Base-by-base conservation (phyloP, 2,797 vertebrate genomes). In the Naso thynnoides region DNA sequence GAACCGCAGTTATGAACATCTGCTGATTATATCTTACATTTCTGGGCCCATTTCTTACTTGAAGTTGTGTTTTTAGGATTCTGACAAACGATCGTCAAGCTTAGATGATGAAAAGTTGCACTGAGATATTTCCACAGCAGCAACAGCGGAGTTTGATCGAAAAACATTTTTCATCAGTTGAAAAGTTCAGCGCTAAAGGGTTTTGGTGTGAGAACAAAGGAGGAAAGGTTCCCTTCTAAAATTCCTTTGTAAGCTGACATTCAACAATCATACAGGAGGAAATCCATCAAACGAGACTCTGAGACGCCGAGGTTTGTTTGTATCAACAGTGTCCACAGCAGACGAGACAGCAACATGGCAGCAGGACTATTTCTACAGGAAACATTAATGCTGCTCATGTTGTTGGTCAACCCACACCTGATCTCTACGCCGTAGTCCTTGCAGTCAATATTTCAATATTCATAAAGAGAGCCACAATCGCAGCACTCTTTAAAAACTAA, bases 161-260 rank as follows among this genome's bases (percentile, higher is more conserved):
- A 68, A 19, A 11, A 23, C 9, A 26, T 26, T 54, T 36, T 24
- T 63, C 48, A 70, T 70, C 19, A 18, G 1, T 11, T 6, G 2
- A n/a, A 11, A 9, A 47, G 48, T 49, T 42, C 50, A 49, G 27
- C 15, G n/a, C 14, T 16, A 81, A 63, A 45, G 47, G 29, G 33
- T 31, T 65, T 42, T 33, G 15, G n/a, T 27, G 26, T 47, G 54
- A 33, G 49, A 55, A n/a, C 10, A 42, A 52, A 59, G 56, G 15
- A 44, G 31, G 11, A 36, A 47, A 5, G 19, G 16, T 45, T 61
- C 23, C 8, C 42, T 48, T 36, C 10, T 4, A 1, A 3, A 36
- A 26, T 2, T 14, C 19, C 33, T 52, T 13, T 59, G 3, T 45
- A 11, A 0, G 1, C 18, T 2, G 5, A 41, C 56, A 18, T 49